Evolutionary conservation across 2,888 invertebrate species (phyloP).

Genomic region (Gastrophysa polygoni): DNA sequence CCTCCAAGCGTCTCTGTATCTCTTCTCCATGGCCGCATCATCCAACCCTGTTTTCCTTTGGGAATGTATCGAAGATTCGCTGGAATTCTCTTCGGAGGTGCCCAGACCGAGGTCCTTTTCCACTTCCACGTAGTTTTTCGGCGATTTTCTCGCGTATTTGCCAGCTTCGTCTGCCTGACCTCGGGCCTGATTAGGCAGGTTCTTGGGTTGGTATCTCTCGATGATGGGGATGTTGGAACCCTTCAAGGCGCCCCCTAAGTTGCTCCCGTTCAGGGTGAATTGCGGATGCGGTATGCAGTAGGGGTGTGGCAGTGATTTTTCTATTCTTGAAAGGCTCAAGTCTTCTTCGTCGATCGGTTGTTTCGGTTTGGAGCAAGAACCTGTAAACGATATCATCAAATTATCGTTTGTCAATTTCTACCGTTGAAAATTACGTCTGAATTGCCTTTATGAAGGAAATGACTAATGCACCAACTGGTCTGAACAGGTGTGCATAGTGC

Average conservation of each 20-base stretch:
- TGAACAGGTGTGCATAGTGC: too few relatives aligned
- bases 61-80: constrained; percentile 79
- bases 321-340: constrained; percentile 64
- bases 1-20: constrained; percentile 74
- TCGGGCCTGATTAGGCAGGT: too few relatives aligned
- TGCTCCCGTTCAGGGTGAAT: constrained; percentile 63
- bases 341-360: constrained; percentile 57
- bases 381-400: constrained; percentile 12
- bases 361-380: constrained; percentile 54
- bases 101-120: constrained; percentile 82
- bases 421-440: too few relatives aligned
- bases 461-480: too few relatives aligned
- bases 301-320: constrained; percentile 69
- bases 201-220: too few relatives aligned
- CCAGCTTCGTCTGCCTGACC: too few relatives aligned
- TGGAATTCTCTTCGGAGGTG: constrained; percentile 84
- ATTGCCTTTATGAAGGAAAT: too few relatives aligned
- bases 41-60: constrained; percentile 65
- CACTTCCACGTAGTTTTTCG: constrained; percentile 65
- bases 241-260: constrained; percentile 47
- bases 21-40: constrained; percentile 64
- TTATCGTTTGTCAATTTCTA: too few relatives aligned
- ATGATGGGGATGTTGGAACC: constrained; percentile 43
- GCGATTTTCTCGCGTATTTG: constrained; percentile 56
- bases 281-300: constrained; percentile 76